Base-by-base conservation (phyloP, 2,888 invertebrate genomes). In the Hirtodrosophila duncani region DNA sequence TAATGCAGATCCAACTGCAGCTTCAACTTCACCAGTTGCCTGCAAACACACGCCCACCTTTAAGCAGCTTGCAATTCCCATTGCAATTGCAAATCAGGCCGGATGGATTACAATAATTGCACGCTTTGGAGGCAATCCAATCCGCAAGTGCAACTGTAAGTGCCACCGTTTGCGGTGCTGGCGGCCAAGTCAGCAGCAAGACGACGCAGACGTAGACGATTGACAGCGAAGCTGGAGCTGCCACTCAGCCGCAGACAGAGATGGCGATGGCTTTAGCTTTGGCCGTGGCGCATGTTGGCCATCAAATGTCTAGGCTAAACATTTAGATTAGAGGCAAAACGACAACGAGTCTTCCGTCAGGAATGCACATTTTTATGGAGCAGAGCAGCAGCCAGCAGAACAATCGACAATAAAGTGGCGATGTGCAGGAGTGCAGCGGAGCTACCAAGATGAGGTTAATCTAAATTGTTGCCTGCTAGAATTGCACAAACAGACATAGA, bases 141-240 rank as follows among this genome's bases (percentile, higher is more conserved):
- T 80, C 80, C 77, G 65, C 78, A 81, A 83, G 78, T 81, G 83
- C 82, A 83, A 82, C 82, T 83, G 83, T 75, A 82, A 83, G 78
- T 83, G 84, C 81, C 83, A 83, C 83, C 81, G 75, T 75, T 75
- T 77, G 61, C 38, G 38, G 30, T 26, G 61, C 77, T 56, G 63
- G 50, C 49, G 65, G 68, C 41, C 36, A 51, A 9, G 29, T 16
- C 21, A 11, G 23, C n/a, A 17, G 17, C 18, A 21, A 33, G n/a
- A 42, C 14, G 10, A 10, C 21, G 18, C 26, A 31, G 41, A 36
- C 43, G 53, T 53, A 45, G 36, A 72, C 80, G 69, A 70, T 80
- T 74, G 81, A 74, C 74, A 74, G 72, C 29, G 41, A 36, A 67
- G 62, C 56, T 64, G 78, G 24, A 67, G 55, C 74, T 72, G 81